phyloP scores from a whole-genome alignment of 2,888 invertebrate species.

The Clistopyga incitator region DNA sequence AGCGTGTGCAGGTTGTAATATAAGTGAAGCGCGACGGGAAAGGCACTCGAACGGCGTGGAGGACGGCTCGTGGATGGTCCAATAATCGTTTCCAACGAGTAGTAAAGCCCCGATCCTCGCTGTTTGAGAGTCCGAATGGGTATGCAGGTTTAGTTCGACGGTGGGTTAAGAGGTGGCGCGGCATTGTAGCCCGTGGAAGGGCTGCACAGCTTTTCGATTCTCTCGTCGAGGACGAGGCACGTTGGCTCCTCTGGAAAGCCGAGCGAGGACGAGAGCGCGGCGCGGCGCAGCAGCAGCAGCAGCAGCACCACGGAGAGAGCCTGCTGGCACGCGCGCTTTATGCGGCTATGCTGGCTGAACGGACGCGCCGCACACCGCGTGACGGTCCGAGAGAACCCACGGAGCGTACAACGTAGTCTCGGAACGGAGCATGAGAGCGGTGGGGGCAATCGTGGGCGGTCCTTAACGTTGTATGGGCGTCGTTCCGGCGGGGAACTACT shows the following conservation, averaged over 20 bases:
- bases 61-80: constrained; percentile 66
- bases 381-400: constrained; percentile 49
- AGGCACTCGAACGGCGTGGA: constrained; percentile 64
- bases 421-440: constrained; percentile 52
- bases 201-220: constrained; percentile 44
- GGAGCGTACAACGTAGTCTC: constrained; percentile 38
- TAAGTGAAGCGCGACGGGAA: constrained; percentile 27
- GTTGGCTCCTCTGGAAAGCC: constrained; percentile 20
- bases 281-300: constrained; percentile 64
- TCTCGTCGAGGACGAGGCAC: constrained; percentile 28
- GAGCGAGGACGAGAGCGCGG: constrained; percentile 53
- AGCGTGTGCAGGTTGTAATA: not conserved
- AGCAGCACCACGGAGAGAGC: constrained; percentile 64
- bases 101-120: constrained; percentile 84
- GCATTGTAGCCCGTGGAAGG: constrained; percentile 67
- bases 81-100: constrained; percentile 72
- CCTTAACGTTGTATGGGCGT: constrained; percentile 80
- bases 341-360: constrained; percentile 14
- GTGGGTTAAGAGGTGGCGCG: constrained; percentile 85
- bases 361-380: constrained; percentile 57
- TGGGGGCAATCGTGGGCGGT: constrained; percentile 79
- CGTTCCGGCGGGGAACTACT: constrained; percentile 80
- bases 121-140: constrained; percentile 86
- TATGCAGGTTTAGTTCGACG: constrained; percentile 84
- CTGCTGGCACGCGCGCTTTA: constrained; percentile 52